Conservation (phyloP, 2,113 vertebrate species). For the Crocuta crocuta region DNA sequence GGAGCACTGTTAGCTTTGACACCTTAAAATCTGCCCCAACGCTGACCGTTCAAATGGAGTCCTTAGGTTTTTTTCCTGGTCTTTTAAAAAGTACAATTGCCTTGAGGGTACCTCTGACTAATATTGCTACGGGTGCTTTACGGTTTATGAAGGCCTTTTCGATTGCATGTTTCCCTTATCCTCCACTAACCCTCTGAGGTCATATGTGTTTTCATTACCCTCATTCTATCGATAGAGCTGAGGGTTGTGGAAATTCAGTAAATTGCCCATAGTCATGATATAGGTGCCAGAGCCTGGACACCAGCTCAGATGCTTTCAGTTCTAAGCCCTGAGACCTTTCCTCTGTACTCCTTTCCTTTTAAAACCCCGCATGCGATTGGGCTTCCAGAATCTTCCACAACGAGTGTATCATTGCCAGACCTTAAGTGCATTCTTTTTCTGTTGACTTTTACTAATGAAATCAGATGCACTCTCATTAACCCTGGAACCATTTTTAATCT, state of each 20-base stretch:
- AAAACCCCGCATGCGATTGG: slow-evolving; percentile 39
- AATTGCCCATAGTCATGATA: slow-evolving; percentile 14
- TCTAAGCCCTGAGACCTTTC: not conserved
- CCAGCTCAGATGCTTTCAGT: slow-evolving; percentile 24
- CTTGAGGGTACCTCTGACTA: not conserved
- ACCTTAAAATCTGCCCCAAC: slow-evolving; percentile 1
- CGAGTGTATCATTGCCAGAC: not conserved
- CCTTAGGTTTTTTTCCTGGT: not conserved
- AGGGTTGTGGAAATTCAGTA: slow-evolving; percentile 32
- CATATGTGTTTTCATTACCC: not conserved
- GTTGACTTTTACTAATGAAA: slow-evolving; percentile 56
- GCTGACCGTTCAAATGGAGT: slow-evolving; percentile 4
- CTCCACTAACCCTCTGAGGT: not conserved
- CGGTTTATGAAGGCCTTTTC: not conserved
- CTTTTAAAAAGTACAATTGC: not conserved
- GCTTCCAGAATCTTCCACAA: slow-evolving; percentile 38
- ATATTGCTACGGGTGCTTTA: not conserved
- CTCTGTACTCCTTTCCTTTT: not conserved
- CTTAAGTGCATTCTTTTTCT: slow-evolving; percentile 20
- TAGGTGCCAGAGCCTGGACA: not conserved
- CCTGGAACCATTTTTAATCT: slow-evolving; percentile 63
- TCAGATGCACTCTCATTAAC: slow-evolving; percentile 49
- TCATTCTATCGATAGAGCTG: not conserved
- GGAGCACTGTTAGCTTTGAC: not conserved
- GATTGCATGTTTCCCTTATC: not conserved